Conservation (phyloP, 1,140 invertebrate species). For the Odontomachus brunneus region DNA sequence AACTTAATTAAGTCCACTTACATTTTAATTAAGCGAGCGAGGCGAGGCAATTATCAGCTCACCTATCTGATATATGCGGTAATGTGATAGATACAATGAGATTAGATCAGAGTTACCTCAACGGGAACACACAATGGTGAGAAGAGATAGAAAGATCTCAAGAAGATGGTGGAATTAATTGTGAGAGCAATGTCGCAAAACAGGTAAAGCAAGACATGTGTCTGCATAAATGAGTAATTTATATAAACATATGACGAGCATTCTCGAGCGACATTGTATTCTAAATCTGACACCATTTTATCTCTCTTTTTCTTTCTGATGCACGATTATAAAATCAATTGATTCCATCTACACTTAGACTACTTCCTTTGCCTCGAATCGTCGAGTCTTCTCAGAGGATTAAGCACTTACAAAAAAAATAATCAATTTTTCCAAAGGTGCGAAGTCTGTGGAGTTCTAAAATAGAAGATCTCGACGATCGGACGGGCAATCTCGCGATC, state of each 20-base stretch:
- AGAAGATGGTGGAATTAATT: slow-evolving; percentile 3
- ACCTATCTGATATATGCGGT: slow-evolving; percentile 7
- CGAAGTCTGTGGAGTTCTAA: background rate
- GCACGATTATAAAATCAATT: too few relatives aligned
- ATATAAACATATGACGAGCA: too few relatives aligned
- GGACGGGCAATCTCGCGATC: background rate
- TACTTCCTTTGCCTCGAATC: background rate
- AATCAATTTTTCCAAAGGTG: too few relatives aligned
- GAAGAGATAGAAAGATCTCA: slow-evolving; percentile 4
- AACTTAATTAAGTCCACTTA: background rate
- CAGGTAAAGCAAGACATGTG: too few relatives aligned
- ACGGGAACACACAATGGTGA: slow-evolving; percentile 19
- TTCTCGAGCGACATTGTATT: too few relatives aligned
- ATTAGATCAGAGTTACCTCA: slow-evolving; percentile 19
- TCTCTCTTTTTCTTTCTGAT: too few relatives aligned
- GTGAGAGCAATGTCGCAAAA: background rate
- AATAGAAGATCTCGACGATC: background rate
- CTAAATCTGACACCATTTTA: too few relatives aligned
- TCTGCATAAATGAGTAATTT: too few relatives aligned
- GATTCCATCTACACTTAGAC: background rate
- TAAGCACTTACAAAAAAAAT: too few relatives aligned
- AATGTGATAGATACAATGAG: slow-evolving; percentile 5
- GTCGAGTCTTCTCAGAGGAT: background rate
- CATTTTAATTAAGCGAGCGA: slow-evolving; percentile 14
- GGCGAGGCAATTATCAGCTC: slow-evolving; percentile 3